phyloP scores from a whole-genome alignment of 2,888 invertebrate species.

The Ennomos fuscantarius region DNA sequence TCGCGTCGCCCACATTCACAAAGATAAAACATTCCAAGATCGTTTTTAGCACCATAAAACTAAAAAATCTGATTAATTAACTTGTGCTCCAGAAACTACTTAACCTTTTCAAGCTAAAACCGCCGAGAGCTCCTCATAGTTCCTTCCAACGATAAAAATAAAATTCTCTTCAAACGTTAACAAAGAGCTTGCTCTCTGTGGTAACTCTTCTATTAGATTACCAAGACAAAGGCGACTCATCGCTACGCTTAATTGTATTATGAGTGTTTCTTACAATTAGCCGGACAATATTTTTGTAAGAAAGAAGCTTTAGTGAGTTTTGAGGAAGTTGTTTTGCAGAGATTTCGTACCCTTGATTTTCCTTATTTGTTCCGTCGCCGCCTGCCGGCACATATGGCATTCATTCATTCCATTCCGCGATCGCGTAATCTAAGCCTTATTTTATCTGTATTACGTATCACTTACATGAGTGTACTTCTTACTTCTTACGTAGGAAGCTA shows the following conservation, averaged over 20 bases:
- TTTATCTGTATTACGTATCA: constrained; percentile 24
- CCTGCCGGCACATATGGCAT: constrained; percentile 25
- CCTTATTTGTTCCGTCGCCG: constrained; percentile 20
- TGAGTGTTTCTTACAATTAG: constrained; percentile 40
- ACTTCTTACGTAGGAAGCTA: constrained; percentile 10
- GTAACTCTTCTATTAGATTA: constrained; percentile 62
- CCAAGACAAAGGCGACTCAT: constrained; percentile 63
- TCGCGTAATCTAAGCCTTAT: constrained; percentile 20
- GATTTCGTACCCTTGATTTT: constrained; percentile 26
- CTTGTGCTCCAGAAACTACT: constrained; percentile 29
- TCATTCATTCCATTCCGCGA: constrained; percentile 28
- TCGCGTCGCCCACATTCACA: too few relatives aligned
- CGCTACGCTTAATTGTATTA: constrained; percentile 48
- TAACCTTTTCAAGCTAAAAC: constrained; percentile 39
- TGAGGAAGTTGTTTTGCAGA: constrained; percentile 27
- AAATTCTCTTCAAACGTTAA: constrained; percentile 54
- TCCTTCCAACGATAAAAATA: constrained; percentile 47
- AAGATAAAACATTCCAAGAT: not conserved
- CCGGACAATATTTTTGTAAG: constrained; percentile 28
- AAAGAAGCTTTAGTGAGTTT: constrained; percentile 22
- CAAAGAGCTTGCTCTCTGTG: constrained; percentile 44
- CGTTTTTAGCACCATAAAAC: constrained; percentile 15
- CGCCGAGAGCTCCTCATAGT: constrained; percentile 33
- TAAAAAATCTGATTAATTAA: constrained; percentile 34
- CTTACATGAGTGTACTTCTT: constrained; percentile 17